Percentiles rank a stretch among this genome's conserved stretches.
Evolutionary conservation across 2,113 vertebrate genomes (phyloP).

Genomic region (Indri indri): DNA sequence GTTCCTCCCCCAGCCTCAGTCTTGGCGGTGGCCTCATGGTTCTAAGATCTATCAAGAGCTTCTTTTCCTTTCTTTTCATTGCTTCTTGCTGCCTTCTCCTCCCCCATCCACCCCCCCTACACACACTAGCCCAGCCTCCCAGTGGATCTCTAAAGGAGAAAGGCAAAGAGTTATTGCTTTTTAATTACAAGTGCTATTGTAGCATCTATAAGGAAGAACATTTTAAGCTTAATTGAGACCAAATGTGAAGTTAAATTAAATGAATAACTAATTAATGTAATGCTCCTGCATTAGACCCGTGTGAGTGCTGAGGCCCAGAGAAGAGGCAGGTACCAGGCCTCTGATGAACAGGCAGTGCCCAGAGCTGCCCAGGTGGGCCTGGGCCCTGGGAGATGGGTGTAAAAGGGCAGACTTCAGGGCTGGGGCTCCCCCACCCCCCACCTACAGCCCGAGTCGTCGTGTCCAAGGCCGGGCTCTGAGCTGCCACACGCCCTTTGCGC

Average conservation of each 20-base stretch:
- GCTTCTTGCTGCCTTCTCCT: not conserved
- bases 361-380: not conserved
- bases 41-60: not conserved
- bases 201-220: slow-evolving; percentile 78
- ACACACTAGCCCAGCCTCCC: slow-evolving; percentile 48
- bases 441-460: not conserved
- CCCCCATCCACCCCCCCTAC: no score
- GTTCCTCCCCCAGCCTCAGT: not conserved
- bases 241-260: slow-evolving; percentile 83
- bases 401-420: not conserved
- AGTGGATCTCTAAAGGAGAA: slow-evolving; percentile 65
- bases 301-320: slow-evolving; percentile 56
- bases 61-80: not conserved
- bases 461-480: not conserved
- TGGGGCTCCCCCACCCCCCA: not conserved
- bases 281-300: slow-evolving; percentile 60
- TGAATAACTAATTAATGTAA: slow-evolving; percentile 81
- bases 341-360: not conserved
- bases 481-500: not conserved
- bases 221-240: slow-evolving; percentile 80
- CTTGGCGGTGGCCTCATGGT: not conserved
- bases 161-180: slow-evolving; percentile 77
- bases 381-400: not conserved
- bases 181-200: slow-evolving; percentile 80
- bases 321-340: slow-evolving; percentile 53